Conservation (phyloP, 2,888 invertebrate species). For the Rhyacophila evoluta region DNA sequence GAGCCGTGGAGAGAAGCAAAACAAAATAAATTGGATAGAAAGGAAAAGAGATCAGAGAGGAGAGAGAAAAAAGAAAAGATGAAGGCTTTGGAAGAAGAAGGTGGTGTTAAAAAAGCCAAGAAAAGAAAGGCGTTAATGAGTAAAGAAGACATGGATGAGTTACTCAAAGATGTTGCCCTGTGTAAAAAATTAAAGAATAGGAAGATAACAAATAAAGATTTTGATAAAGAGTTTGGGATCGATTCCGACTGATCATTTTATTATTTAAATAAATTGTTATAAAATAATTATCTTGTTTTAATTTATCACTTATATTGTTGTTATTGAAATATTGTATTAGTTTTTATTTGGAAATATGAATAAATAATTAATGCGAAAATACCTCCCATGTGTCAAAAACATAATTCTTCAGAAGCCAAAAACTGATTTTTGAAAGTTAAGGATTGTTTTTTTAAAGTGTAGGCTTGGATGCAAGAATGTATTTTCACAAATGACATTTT, state of each 20-base stretch:
- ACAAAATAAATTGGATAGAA: constrained; percentile 78
- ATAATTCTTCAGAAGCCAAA: too few relatives aligned
- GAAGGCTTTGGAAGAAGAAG: constrained; percentile 58
- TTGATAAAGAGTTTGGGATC: constrained; percentile 73
- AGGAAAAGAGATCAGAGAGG: constrained; percentile 73
- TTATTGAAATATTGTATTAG: too few relatives aligned
- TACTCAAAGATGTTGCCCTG: constrained; percentile 84
- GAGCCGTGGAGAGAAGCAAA: constrained; percentile 76
- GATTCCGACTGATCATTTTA: constrained; percentile 53
- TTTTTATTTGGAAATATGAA: too few relatives aligned
- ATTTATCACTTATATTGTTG: too few relatives aligned
- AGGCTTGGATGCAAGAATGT: too few relatives aligned
- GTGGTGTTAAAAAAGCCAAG: constrained; percentile 61
- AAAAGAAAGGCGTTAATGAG: constrained; percentile 71
- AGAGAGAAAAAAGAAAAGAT: constrained; percentile 74
- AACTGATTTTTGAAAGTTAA: too few relatives aligned
- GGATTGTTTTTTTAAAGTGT: too few relatives aligned
- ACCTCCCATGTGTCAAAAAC: too few relatives aligned
- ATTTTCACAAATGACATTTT: too few relatives aligned
- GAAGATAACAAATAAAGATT: constrained; percentile 79
- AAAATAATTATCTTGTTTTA: too few relatives aligned
- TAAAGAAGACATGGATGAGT: constrained; percentile 80
- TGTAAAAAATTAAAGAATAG: constrained; percentile 89
- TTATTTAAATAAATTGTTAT: not conserved
- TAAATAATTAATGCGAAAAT: too few relatives aligned